phyloP scores from a whole-genome alignment of 2,888 invertebrate genomes.

The Eupithecia subumbrata region DNA sequence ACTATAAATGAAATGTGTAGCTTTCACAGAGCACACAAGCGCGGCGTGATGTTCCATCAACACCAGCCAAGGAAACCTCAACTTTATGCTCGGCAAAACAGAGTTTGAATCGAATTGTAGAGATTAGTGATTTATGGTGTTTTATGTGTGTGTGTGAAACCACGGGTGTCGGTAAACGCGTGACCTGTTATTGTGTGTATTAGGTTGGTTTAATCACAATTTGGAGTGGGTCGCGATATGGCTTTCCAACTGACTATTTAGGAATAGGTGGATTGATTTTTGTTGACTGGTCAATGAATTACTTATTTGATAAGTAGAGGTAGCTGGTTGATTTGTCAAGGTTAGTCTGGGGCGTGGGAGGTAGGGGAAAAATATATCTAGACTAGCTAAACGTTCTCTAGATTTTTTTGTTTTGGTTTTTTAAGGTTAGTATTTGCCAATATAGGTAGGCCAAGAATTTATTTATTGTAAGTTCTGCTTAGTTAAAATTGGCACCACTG shows the following conservation, averaged over 20 bases:
- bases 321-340: conserved; percentile 14
- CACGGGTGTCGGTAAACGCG: conserved; percentile 77
- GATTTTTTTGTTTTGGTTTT: not conserved
- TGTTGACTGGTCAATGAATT: conserved; percentile 46
- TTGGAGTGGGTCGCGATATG: conserved; percentile 81
- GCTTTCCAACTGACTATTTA: conserved; percentile 74
- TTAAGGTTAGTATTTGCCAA: not conserved
- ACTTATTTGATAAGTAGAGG: conserved; percentile 25
- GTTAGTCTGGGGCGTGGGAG: conserved; percentile 1
- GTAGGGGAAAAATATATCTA: not conserved
- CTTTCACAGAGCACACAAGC: conserved; percentile 81
- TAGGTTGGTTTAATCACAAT: conserved; percentile 84
- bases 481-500: not conserved
- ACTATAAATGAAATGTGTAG: conserved; percentile 83
- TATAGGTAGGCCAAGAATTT: not conserved
- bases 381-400: not conserved
- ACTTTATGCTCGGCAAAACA: conserved; percentile 32
- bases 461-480: no score
- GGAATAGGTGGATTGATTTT: conserved; percentile 72
- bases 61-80: conserved; percentile 39
- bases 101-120: conserved; percentile 38
- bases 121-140: conserved; percentile 38
- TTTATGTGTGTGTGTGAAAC: conserved; percentile 49
- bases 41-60: conserved; percentile 62
- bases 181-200: conserved; percentile 84